Evolutionary conservation across 2,797 vertebrate species (phyloP), one percentile per base, ranked within the genome.

Genomic region (Heterohyrax brucei): DNA sequence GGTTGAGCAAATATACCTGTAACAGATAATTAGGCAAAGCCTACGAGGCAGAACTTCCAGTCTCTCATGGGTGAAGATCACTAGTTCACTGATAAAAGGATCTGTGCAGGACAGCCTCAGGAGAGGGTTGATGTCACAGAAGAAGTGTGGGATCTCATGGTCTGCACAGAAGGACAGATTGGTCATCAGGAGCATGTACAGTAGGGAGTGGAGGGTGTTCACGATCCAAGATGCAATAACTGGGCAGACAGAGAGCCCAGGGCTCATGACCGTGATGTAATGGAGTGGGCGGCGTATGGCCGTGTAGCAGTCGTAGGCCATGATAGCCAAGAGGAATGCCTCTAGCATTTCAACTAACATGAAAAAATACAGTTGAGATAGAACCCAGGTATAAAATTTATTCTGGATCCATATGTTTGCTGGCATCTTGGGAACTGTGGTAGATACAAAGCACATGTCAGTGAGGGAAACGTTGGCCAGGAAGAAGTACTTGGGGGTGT

Each of bases 71-170:
- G 81, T 78, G 62, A 94, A 95, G 81, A 95, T 92, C 64, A 90
- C 73, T 48, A 96, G 24, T 44, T 96, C 87, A 9, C 82, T 96
- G n/a, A 75, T 33, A 28, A 81, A 87, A 64, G 82, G 87, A 3
- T 96, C 91, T 44, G 93, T 89, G 70, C 96, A 97, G 89, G 96
- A 89, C 28, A 97, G 78, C 50, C 87, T 95, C 33, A 96, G 62
- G 46, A 95, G 79, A 1, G 96, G 95, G 30, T 95, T 95, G 80
- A 97, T 91, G 72, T 96, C 93, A 5, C 96, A 96, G 89, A 97
- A 96, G 78, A 95, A 97, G 85, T 97, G 94, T 64, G 84, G 75
- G 61, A 95, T 93, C 50, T 79, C 26, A 1, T 93, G 93, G 39
- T 84, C 53, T 59, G 62, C 89, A 93, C 95, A 96, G 92, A 97